A percentile compares a stretch with the other conserved stretches of the same genome.
Evolutionary conservation across 2,888 invertebrate genomes (phyloP).

Genomic region (Temnothorax unifasciatus): DNA sequence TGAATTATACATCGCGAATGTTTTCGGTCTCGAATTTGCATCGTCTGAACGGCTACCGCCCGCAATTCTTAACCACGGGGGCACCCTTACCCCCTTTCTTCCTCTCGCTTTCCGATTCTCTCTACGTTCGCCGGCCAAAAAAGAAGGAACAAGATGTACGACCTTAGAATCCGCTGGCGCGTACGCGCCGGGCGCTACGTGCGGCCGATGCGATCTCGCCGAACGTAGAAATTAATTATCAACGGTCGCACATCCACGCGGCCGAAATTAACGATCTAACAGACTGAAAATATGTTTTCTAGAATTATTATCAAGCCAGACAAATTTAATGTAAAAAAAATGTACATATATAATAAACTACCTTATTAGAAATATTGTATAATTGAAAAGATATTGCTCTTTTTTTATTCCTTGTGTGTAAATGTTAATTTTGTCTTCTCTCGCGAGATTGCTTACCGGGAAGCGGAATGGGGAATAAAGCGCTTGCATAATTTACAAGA

Average conservation of each 20-base stretch:
- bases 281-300: constrained; percentile 18
- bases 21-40: constrained; percentile 81
- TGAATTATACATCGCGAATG: constrained; percentile 80
- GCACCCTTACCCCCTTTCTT: constrained; percentile 53
- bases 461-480: constrained; percentile 16
- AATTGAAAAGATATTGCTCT: neutral
- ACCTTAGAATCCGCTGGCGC: constrained; percentile 57
- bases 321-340: too few relatives aligned
- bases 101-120: constrained; percentile 38
- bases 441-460: neutral
- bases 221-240: constrained; percentile 74
- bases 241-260: constrained; percentile 63
- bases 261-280: constrained; percentile 68
- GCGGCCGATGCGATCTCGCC: constrained; percentile 69
- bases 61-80: constrained; percentile 74
- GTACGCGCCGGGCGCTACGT: constrained; percentile 64
- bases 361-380: neutral
- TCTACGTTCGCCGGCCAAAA: constrained; percentile 50
- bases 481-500: constrained; percentile 41
- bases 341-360: neutral
- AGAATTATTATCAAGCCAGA: neutral
- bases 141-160: constrained; percentile 70
- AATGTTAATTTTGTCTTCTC: constrained; percentile 27
- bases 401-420: neutral
- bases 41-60: constrained; percentile 76